Evolutionary conservation across 2,797 vertebrate species (phyloP), one percentile per base, ranked within the genome.

Genomic region (Halcyon badia): DNA sequence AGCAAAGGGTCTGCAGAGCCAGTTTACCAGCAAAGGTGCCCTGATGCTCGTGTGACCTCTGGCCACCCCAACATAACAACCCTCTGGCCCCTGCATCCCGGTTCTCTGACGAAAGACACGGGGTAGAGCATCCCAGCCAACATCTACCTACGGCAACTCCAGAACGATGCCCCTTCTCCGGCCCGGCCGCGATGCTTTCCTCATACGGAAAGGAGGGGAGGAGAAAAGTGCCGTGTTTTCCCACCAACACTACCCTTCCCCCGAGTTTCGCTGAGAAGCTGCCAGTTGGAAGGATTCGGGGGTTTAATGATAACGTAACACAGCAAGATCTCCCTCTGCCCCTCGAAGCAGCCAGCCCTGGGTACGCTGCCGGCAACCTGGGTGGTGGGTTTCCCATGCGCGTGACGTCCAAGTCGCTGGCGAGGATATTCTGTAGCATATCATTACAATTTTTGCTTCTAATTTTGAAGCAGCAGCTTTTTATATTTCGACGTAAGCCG

Each of bases 321-420:
- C 16, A 73, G 85, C 64, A 22, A 73, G 69, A n/a, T 57, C 76
- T 79, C 15, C 88, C 92, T 21, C 52, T 1, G 22, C 73, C 76
- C 69, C 75, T 64, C 6, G 1, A 30, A 58, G 78, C 65, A 15
- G 37, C 22, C 51, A 78, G 81, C 60, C 44, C 26, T 1, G 12
- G 60, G 11, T 17, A 11, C 1, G 30, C 76, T 25, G 52, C 80
- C 37, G 41, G 33, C 95, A 77, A 56, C 91, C 66, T 95, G 95
- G 95, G 95, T 91, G 94, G 93, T 92, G 95, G 46, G 60, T 80
- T 39, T 91, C 82, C 89, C 95, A 65, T 1, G 73, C 1, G 0
- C 35, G 73, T 14, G 75, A 87, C 94, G 87, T n/a, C 81, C 19
- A 6, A 37, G 42, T 73, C 73, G 37, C 89, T 92, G 1, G 17